Percentiles rank a stretch among this genome's conserved stretches.
Conservation (phyloP, 2,888 invertebrate species). For the Hymenopus coronatus region DNA sequence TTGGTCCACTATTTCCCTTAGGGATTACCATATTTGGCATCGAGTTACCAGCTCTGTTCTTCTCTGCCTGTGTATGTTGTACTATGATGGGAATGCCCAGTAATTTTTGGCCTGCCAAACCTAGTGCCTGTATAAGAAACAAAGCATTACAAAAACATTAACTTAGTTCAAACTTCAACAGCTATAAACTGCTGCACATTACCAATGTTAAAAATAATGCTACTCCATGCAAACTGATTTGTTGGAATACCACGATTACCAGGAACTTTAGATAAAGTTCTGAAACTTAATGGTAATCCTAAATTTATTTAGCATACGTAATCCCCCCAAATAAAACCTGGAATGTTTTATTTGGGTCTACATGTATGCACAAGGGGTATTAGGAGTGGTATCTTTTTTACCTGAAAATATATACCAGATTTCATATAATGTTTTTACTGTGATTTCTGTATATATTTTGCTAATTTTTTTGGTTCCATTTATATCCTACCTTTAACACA, state of each 20-base stretch:
- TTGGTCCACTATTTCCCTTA: conserved; percentile 88
- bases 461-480: too few species aligned
- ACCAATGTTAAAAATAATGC: not conserved
- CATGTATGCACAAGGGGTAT: not conserved
- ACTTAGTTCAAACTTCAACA: too few species aligned
- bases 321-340: conserved; percentile 2
- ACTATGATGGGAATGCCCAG: conserved; percentile 96
- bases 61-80: conserved; percentile 92
- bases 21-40: conserved; percentile 77
- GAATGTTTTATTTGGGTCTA: not conserved
- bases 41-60: conserved; percentile 87
- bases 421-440: too few species aligned
- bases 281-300: not conserved
- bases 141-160: not conserved
- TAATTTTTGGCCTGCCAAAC: conserved; percentile 91
- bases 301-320: not conserved
- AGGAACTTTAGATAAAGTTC: not conserved
- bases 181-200: not conserved
- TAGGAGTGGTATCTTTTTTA: too few species aligned
- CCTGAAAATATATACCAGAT: too few species aligned
- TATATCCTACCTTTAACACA: too few species aligned
- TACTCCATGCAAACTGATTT: not conserved
- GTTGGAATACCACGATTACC: not conserved
- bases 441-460: too few species aligned
- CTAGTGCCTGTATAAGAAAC: conserved; percentile 69